These are phyloP conservation scores for Marisa cornuarietis DNA, from an alignment of 1,140 invertebrate species.

Conservation along the genomic window DNA sequence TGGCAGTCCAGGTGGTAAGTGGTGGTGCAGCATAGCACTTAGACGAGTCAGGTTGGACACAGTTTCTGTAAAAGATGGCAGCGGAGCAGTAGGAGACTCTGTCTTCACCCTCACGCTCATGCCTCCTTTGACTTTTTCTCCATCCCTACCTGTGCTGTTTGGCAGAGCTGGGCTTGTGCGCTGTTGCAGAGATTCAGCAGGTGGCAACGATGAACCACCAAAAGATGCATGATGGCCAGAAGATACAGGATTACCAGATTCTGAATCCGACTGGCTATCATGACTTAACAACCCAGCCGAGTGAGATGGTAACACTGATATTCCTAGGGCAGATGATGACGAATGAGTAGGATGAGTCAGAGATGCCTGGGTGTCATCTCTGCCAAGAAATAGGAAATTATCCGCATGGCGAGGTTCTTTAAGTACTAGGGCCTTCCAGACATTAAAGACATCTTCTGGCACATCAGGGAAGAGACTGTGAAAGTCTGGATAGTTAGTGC, in stretches of 20 bases:
- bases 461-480: conserved; percentile 28
- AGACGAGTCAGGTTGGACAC: conserved; percentile 23
- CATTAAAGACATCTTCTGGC: conserved; percentile 25
- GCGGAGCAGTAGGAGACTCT: conserved; percentile 10
- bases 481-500: conserved; percentile 20
- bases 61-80: conserved; percentile 20
- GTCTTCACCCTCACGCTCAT: neutral
- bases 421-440: conserved; percentile 20
- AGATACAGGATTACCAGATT: no score
- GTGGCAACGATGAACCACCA: no score
- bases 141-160: no score
- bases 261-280: no score
- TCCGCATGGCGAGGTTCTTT: neutral
- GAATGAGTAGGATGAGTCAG: neutral
- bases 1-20: conserved; percentile 1
- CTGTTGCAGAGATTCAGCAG: no score
- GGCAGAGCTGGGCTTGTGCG: no score
- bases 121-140: no score
- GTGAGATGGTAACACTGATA: no score
- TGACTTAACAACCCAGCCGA: no score
- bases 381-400: conserved; percentile 3
- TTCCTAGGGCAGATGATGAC: neutral
- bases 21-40: conserved; percentile 20
- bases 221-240: no score
- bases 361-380: neutral